Conservation (phyloP, 2,113 vertebrate genomes). For the Peucedramus taeniatus region DNA sequence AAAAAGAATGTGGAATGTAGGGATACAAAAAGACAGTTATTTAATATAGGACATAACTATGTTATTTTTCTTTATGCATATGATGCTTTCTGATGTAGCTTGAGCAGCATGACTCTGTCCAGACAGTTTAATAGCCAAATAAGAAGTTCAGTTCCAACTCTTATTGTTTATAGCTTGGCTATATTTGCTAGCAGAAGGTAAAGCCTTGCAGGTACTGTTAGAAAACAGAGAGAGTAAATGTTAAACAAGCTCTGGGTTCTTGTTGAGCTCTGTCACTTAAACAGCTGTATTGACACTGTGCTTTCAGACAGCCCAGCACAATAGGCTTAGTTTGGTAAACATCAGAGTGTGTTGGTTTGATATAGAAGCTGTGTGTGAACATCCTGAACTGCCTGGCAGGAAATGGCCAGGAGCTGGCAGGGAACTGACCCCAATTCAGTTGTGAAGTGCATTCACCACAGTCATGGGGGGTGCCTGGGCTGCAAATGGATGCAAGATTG, state of each 20-base stretch:
- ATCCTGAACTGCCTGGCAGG: background rate
- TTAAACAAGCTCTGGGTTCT: constrained; percentile 48
- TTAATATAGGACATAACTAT: background rate
- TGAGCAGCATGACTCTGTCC: background rate
- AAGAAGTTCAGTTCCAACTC: background rate
- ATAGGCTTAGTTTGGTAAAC: constrained; percentile 70
- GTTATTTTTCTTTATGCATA: background rate
- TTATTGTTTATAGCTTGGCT: background rate
- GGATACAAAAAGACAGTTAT: background rate
- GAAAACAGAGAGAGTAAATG: constrained; percentile 49
- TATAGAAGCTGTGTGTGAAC: constrained; percentile 21
- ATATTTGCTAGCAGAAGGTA: background rate
- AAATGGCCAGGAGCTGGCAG: background rate
- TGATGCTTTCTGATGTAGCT: background rate
- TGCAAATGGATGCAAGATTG: background rate
- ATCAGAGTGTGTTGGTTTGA: constrained; percentile 41
- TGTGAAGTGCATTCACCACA: background rate
- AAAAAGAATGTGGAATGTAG: background rate
- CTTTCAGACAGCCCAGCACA: constrained; percentile 41
- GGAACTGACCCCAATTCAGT: background rate
- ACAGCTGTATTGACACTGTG: constrained; percentile 76
- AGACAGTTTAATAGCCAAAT: background rate
- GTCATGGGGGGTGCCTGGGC: background rate
- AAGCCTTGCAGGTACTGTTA: constrained; percentile 28
- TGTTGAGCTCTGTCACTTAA: constrained; percentile 46